These are phyloP conservation scores for Euglossa dilemma DNA, from an alignment of 1,140 invertebrate species.

Conservation along the genomic window DNA sequence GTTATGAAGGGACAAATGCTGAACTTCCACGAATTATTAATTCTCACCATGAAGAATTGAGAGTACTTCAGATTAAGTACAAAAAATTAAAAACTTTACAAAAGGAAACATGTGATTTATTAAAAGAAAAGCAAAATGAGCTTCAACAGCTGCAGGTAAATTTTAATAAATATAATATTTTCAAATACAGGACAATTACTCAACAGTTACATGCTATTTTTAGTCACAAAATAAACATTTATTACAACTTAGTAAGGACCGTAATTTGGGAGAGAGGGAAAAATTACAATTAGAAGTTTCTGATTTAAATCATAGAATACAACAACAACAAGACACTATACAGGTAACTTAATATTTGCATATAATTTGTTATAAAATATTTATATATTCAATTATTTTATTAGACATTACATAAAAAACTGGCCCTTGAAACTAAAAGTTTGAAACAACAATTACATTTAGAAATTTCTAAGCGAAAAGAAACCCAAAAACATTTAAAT, in stretches of 20 bases:
- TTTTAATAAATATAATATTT: not conserved
- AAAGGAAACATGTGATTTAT: constrained; percentile 84
- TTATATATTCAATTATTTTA: constrained; percentile 15
- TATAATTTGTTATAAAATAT: not conserved
- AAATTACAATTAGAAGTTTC: constrained; percentile 86
- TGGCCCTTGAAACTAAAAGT: constrained; percentile 88
- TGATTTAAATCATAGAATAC: constrained; percentile 85
- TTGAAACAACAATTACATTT: constrained; percentile 86
- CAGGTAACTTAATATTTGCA: constrained; percentile 74
- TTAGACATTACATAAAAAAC: constrained; percentile 85
- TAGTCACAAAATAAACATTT: constrained; percentile 86
- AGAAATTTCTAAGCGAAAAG: constrained; percentile 87
- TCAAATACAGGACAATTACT: not conserved
- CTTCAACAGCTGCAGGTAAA: constrained; percentile 83
- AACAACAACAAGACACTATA: constrained; percentile 87
- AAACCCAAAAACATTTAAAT: constrained; percentile 86
- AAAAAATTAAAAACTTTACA: constrained; percentile 86
- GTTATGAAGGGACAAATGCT: constrained; percentile 89
- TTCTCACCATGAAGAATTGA: constrained; percentile 89
- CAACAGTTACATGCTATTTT: constrained; percentile 24
- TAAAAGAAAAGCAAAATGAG: constrained; percentile 87
- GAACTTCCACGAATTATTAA: constrained; percentile 88
- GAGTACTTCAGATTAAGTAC: constrained; percentile 87
- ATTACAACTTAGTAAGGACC: constrained; percentile 87
- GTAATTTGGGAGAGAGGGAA: constrained; percentile 88